These are phyloP conservation scores for Mantis religiosa DNA, from an alignment of 2,888 invertebrate genomes.

Conservation along the genomic window DNA sequence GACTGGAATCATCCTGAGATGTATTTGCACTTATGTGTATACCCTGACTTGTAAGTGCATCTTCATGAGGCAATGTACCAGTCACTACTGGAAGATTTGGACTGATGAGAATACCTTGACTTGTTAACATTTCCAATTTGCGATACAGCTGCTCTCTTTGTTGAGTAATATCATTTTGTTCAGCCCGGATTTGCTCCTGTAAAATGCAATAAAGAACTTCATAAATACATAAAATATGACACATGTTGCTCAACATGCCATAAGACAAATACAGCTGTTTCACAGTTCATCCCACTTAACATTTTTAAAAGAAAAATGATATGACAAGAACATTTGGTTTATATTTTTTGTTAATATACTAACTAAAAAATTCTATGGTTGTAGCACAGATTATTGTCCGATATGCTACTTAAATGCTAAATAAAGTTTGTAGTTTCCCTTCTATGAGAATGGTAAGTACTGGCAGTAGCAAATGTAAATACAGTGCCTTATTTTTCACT, in stretches of 20 bases:
- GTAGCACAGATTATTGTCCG: too few species aligned
- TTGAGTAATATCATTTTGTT: constrained; percentile 81
- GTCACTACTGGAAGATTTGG: constrained; percentile 31
- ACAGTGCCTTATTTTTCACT: too few species aligned
- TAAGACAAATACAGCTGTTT: too few species aligned
- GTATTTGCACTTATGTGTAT: not conserved
- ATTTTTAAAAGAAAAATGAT: too few species aligned
- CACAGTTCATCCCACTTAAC: too few species aligned
- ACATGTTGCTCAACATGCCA: not conserved
- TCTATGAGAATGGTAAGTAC: too few species aligned
- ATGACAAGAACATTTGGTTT: too few species aligned
- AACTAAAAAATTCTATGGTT: too few species aligned
- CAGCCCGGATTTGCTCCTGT: constrained; percentile 62
- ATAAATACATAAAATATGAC: not conserved
- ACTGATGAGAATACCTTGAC: constrained; percentile 59
- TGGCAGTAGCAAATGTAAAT: too few species aligned
- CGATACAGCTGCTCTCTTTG: constrained; percentile 89
- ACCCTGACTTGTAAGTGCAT: constrained; percentile 9
- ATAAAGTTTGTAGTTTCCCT: too few species aligned
- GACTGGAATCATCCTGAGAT: constrained; percentile 4
- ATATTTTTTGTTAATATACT: too few species aligned
- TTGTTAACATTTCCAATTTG: constrained; percentile 77
- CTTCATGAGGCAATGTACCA: constrained; percentile 4
- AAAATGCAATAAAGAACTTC: constrained; percentile 17
- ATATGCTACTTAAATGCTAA: too few species aligned